phyloP scores from a whole-genome alignment of 2,888 invertebrate genomes.

The Drosophila eohydei region DNA sequence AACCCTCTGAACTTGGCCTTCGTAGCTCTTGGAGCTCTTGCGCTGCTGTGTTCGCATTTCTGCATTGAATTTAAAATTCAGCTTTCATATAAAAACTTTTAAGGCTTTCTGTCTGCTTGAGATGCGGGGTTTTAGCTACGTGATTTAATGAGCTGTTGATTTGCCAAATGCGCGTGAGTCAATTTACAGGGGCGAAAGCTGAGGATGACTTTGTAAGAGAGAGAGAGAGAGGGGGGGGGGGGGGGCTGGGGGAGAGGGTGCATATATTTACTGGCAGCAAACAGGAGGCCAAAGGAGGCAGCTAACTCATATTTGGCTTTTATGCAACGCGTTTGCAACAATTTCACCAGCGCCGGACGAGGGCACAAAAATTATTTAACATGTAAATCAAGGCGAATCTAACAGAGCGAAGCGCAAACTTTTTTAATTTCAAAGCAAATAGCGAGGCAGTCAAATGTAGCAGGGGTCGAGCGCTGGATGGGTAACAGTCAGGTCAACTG shows the following conservation, averaged over 20 bases:
- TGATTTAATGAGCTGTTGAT: constrained; percentile 74
- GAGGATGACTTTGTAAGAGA: neutral
- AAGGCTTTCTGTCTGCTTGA: constrained; percentile 15
- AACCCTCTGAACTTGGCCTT: neutral
- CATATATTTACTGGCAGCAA: constrained; percentile 59
- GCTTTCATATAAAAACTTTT: constrained; percentile 27
- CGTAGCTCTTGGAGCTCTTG: neutral
- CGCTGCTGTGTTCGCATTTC: constrained; percentile 2
- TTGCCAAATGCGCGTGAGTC: constrained; percentile 59
- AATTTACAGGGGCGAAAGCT: constrained; percentile 28
- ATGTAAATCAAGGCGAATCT: constrained; percentile 75
- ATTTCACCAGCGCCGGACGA: constrained; percentile 43
- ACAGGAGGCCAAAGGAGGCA: constrained; percentile 41
- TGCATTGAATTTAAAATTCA: constrained; percentile 27
- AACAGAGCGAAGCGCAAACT: constrained; percentile 66
- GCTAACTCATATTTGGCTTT: constrained; percentile 67
- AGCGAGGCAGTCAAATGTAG: constrained; percentile 24
- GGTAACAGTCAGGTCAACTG: constrained; percentile 8
- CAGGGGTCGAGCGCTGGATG: neutral
- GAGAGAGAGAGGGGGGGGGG: neutral
- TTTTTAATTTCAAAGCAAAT: constrained; percentile 80
- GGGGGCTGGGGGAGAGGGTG: constrained; percentile 4
- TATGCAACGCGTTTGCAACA: constrained; percentile 65
- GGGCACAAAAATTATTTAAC: constrained; percentile 72
- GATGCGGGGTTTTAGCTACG: constrained; percentile 23